Evolutionary conservation across 2,113 vertebrate species (phyloP), one percentile per base, ranked within the genome.

Genomic region (Sebastes schlegelii): DNA sequence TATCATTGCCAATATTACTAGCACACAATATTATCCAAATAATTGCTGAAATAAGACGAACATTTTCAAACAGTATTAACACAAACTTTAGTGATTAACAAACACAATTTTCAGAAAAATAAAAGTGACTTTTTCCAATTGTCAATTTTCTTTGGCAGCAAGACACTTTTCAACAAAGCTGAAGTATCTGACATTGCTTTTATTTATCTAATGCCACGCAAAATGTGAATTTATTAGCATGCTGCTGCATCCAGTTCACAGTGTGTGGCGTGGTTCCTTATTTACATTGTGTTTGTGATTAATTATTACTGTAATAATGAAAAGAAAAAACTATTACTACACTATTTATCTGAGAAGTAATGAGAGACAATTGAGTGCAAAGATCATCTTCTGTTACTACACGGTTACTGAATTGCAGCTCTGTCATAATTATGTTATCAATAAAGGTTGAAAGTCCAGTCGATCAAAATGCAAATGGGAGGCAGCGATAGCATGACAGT

Each of bases 401-500:
- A 61, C 10, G 48, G 64, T 66, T 26, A 23, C 8, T 40, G n/a
- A 62, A 19, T 16, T 11, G 7, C 49, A 80, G 43, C 66, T 64
- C 14, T 42, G 14, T 4, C 17, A 52, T 8, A 64, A 62, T 17
- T 26, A 40, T 54, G 63, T n/a, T 5, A 57, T 23, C 9, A 46
- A 34, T 68, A 34, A 70, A 67, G 23, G 11, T 12, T 61, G 40
- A 10, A 66, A 66, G 5, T 67, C 23, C 10, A 71, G 5, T 61
- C 11, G 62, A 68, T 70, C 16, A 77, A 76, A 82, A 74, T 19
- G 21, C n/a, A 78, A 34, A 19, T 1, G 3, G 58, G 2, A 70
- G 17, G 45, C 42, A 70, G 5, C 0, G 8, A 58, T 34, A n/a
- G 40, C 1, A 7, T 72, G 55, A 60, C 21, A 65, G 23, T 34